These are phyloP conservation scores for Virgularia gustaviana DNA, from an alignment of 92 coral and sea anemone genomes.

Conservation along the genomic window DNA sequence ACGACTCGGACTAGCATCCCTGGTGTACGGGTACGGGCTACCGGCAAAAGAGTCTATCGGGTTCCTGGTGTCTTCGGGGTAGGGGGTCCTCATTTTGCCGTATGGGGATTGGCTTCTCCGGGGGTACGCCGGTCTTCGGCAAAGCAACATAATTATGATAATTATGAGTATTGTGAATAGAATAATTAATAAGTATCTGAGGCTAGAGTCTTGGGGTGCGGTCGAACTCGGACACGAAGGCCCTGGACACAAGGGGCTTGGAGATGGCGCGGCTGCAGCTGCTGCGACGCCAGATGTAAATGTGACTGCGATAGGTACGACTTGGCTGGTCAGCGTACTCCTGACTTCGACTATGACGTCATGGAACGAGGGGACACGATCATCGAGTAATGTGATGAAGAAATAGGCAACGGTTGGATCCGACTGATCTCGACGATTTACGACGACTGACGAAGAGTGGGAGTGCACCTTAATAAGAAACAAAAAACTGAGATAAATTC, in stretches of 20 bases:
- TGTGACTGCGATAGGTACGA: slow-evolving; percentile 58
- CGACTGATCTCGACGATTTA: slow-evolving; percentile 29
- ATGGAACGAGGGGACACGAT: slow-evolving; percentile 59
- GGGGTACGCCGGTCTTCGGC: slow-evolving; percentile 1
- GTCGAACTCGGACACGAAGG: slow-evolving; percentile 5
- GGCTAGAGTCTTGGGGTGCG: not conserved
- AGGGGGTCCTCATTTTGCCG: slow-evolving; percentile 7
- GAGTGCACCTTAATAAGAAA: too few relatives aligned
- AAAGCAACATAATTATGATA: not conserved
- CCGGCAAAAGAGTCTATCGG: not conserved
- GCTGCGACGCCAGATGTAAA: slow-evolving; percentile 36
- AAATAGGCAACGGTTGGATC: slow-evolving; percentile 53
- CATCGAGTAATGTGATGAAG: slow-evolving; percentile 56
- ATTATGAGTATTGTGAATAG: slow-evolving; percentile 5
- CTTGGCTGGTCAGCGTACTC: slow-evolving; percentile 75
- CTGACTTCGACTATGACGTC: slow-evolving; percentile 67
- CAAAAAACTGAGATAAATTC: too few relatives aligned
- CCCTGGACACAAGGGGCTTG: slow-evolving; percentile 4
- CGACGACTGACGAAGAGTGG: slow-evolving; percentile 55
- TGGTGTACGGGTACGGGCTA: slow-evolving; percentile 9
- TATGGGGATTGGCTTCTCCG: slow-evolving; percentile 15
- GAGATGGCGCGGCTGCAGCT: not conserved
- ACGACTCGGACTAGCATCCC: slow-evolving; percentile 21
- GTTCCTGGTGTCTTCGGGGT: slow-evolving; percentile 22
- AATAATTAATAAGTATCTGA: not conserved